Evolutionary conservation across 1,140 invertebrate species (phyloP), one percentile per base, ranked within the genome.

Genomic region (Lepidurus packardi): DNA sequence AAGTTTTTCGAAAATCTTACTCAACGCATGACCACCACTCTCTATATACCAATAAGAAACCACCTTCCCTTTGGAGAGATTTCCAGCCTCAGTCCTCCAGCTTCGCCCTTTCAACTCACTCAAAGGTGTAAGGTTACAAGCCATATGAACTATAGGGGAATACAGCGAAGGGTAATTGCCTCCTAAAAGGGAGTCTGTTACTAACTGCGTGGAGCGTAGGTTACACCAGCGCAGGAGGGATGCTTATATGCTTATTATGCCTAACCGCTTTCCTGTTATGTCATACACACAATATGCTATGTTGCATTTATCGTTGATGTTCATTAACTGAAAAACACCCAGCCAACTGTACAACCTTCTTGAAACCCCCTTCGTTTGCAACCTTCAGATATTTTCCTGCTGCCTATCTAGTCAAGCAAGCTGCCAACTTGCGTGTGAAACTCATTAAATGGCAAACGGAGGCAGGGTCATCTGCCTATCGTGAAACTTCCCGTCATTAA

Each of bases 161-260:
- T 65, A 65, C 53, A 65, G 8, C 53, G 53, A 65, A 34, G 53
- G 53, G 53, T 65, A 65, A 65, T 65, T 65, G 53, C 53, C 53
- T 65, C 53, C 53, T 13, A 65, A 65, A 65, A 65, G 53, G 53
- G 53, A 65, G 53, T 65, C 53, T 65, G 53, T 65, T 65, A 65
- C 53, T 65, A 65, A 65, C 16, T 65, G 53, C 53, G 53, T 65
- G 21, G 53, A 65, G 21, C 53, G 53, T 65, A 65, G 53, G 53
- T 65, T 65, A 65, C 9, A 65, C 8, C 53, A 13, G 9, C 16
- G 53, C 34, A 34, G 3, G 34, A 34, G 34, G 34, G 34, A 34
- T 34, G 34, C n/a, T 9, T 9, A 7, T 65, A 65, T 65, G 53
- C 16, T 65, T 65, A 65, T 65, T 65, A 65, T 7, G 53, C 53